Base-by-base conservation (phyloP, 2,797 vertebrate species). In the Melanotaenia boesemani region DNA sequence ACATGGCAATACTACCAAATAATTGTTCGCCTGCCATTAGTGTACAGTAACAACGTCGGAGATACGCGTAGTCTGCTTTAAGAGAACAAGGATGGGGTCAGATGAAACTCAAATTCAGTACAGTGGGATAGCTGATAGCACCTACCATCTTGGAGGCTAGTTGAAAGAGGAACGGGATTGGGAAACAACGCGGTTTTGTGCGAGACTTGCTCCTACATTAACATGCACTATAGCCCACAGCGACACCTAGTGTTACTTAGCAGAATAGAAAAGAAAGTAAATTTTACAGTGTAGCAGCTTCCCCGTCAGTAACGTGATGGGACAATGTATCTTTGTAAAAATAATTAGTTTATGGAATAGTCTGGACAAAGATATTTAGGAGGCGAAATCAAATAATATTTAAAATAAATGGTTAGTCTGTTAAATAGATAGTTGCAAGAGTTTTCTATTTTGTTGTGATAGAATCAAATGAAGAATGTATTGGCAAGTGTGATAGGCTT, bases 71-170 rank as follows among this genome's bases (percentile, higher is more conserved):
- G 58, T 1, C 1, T 2, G 34, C 2, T 12, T 0, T 0, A 11
- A 36, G 0, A 26, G 2, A 70, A 6, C 4, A 0, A 61, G 81
- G 95, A 95, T 95, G 88, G 81, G 0, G 24, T 12, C 1, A 82
- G 95, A 95, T 95, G 89, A 48, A 1, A 20, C 1, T 0, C 0
- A 0, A 54, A 37, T 68, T 67, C 1, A 8, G 0, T 1, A 44
- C 48, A 52, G 68, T 80, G 65, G 15, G 12, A 13, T 50, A 20
- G 55, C 1, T 39, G 34, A 20, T 32, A 41, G 18, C 30, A 95
- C 95, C 90, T 93, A 95, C 95, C 95, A 95, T 95, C 89, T 94
- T 91, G 82, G 90, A 92, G 90, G 89, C 16, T 68, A 81, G 89
- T 77, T 84, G 79, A 91, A 93, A 95, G 93, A 95, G 94, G 93